Base-by-base conservation (phyloP, 1,140 invertebrate genomes). In the Drosophila insularis region DNA sequence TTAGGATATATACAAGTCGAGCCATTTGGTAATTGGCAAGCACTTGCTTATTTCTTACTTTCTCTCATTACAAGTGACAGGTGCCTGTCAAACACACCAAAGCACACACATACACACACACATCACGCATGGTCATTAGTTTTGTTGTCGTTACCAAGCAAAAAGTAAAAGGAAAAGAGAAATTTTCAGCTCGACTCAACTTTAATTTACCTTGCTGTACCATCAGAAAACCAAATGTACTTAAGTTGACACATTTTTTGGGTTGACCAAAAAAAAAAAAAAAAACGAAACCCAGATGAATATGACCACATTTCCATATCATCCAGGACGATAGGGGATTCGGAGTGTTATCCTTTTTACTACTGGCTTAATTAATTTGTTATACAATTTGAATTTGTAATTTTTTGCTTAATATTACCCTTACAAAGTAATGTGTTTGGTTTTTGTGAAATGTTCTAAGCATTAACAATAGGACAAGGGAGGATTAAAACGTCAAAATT, bases 21-120 rank as follows among this genome's bases (percentile, higher is more conserved):
- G 43, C 43, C 7, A 50, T 19, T 50, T 19, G 43, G 4, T 10
- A 50, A 50, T 50, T 50, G 7, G 43, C 7, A 50, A 21, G 17
- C 23, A 21, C 21, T 40, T 10, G 37, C 43, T 17, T 27, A 0
- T 23, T 68, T 40, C 27, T 17, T 78, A 53, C 62, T 69, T 74
- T 78, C 54, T 75, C 71, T 68, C 71, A 84, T 84, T 82, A 84
- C 80, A 76, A 82, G 75, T 84, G 80, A 84, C 76, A 84, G 72
- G 67, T 76, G 58, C 71, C 80, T 80, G 80, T 84, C 80, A 72
- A 68, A 75, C 65, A 82, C 72, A 78, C 71, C n/a, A n/a, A 54
- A 21, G 60, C n/a, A 63, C 64, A 63, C 46, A 59, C 54, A 21
- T 59, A 23, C 5, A 56, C 53, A 56, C 32, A 37, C n/a, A 58